Evolutionary conservation across 2,888 invertebrate genomes (phyloP), one percentile per base, ranked within the genome.

Genomic region (Adineta ricciae): DNA sequence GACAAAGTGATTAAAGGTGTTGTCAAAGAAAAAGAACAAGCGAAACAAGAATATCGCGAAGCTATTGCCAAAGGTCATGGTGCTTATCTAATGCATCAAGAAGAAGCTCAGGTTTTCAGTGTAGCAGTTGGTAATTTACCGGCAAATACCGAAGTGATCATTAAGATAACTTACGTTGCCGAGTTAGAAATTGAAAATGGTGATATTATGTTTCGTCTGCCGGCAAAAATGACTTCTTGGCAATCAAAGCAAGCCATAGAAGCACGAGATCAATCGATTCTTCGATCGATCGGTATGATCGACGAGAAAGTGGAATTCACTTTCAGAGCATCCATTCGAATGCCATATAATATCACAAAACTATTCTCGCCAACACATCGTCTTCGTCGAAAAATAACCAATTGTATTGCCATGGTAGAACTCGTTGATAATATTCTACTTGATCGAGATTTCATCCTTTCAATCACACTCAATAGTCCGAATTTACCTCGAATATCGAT

Each of bases 401-500:
- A 88, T 5, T 88, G 89, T n/a, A 89, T 88, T 84, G 90, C 90
- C 27, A 89, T 89, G 24, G 88, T 91, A 24, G 88, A 89, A 86
- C 87, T 90, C 87, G 83, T 86, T 14, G 85, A 86, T 38, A 87
- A 88, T 38, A 88, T 89, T 86, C 86, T 87, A 21, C 87, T 90
- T 24, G 87, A 87, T 9, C 88, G 89, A 83, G 91, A 91, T 84
- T 91, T 91, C 87, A 88, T 89, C 83, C 88, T 91, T 36, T 87
- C 89, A 56, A 88, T 91, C 84, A 88, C 88, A 27, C 88, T 91
- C 41, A 89, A 90, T 19, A 90, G 91, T 86, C 88, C 90, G 72
- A 90, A 91, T 87, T 89, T 89, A 16, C 91, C 91, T 7, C 87
- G 91, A 83, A 89, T 92, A 89, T 91, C 91, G 89, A 89, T 90